Percentiles rank a stretch among this genome's conserved stretches.
Conservation (phyloP, 2,113 vertebrate species). For the Ailuropoda melanoleuca region DNA sequence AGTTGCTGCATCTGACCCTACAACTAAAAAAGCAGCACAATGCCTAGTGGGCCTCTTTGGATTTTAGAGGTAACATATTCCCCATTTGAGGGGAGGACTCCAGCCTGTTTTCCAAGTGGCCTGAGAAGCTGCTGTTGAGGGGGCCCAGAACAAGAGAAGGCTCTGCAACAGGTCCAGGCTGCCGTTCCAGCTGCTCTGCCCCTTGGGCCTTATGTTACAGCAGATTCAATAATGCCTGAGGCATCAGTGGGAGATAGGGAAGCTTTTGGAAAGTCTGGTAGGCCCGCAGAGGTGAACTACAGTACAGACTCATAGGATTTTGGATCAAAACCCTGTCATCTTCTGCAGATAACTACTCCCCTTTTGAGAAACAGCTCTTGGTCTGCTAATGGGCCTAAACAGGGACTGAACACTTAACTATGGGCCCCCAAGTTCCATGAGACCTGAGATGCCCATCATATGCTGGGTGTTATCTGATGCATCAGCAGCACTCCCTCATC, state of each 20-base stretch:
- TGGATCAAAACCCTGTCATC: not conserved
- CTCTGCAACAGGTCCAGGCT: not conserved
- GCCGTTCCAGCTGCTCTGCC: not conserved
- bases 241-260: not conserved
- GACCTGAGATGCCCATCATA: not conserved
- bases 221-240: not conserved
- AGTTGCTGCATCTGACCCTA: not conserved
- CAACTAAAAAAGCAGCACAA: not conserved
- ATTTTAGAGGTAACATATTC: not conserved
- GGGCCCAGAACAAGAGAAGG: not conserved
- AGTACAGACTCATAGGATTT: not conserved
- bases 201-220: not conserved
- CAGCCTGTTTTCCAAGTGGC: not conserved
- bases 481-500: not conserved
- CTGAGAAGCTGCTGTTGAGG: not conserved
- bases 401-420: not conserved
- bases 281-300: not conserved
- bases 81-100: not conserved
- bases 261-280: not conserved
- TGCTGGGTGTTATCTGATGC: not conserved
- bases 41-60: not conserved
- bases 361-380: not conserved
- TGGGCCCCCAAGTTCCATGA: not conserved
- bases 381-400: not conserved
- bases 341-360: not conserved